These are phyloP conservation scores for Apogon talboti DNA, from an alignment of 2,797 vertebrate species.

Conservation along the genomic window DNA sequence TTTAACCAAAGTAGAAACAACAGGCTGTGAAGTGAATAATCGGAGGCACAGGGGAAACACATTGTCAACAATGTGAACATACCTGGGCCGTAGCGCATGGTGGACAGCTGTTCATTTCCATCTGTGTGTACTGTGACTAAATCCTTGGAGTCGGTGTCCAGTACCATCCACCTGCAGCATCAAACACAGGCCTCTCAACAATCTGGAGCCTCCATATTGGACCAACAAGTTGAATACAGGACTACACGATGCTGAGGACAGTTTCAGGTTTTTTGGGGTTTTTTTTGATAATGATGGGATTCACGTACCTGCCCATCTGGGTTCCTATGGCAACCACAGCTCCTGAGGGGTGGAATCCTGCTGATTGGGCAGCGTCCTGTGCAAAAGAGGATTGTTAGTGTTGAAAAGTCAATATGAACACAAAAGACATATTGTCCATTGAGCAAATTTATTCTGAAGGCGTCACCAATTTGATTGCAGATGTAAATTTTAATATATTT, in stretches of 20 bases:
- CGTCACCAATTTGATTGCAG: too few relatives aligned
- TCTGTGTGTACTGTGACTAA: conserved; percentile 97
- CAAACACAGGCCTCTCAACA: conserved; percentile 16
- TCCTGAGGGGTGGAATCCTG: conserved; percentile 95
- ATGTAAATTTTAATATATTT: not conserved
- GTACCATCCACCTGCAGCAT: conserved; percentile 95
- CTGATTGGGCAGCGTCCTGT: conserved; percentile 95
- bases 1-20: not conserved
- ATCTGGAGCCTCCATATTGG: not conserved
- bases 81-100: conserved; percentile 96
- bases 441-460: not conserved
- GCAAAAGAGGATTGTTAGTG: conserved; percentile 26
- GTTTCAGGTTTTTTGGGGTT: too few relatives aligned
- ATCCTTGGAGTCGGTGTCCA: conserved; percentile 97
- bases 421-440: not conserved
- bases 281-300: not conserved
- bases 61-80: not conserved
- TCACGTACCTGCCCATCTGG: conserved; percentile 90
- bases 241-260: too few relatives aligned
- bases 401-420: not conserved
- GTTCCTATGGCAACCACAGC: conserved; percentile 95
- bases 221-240: too few relatives aligned
- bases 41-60: not conserved
- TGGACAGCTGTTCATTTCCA: conserved; percentile 96
- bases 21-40: not conserved